phyloP scores from a whole-genome alignment of 1,140 invertebrate species.

The Rhagoletis zephyria region DNA sequence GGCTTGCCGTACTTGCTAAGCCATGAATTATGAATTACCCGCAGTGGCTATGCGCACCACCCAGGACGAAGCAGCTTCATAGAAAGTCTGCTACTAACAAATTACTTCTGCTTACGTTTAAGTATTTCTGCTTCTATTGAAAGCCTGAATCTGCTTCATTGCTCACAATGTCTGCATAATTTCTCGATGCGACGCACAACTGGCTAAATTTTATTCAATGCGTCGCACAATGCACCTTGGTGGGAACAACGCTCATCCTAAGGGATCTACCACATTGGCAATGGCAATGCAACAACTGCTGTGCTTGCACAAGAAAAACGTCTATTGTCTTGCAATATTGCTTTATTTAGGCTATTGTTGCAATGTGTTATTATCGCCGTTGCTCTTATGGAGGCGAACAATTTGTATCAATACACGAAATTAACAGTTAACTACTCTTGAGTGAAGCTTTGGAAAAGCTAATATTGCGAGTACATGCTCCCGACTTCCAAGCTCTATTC shows the following conservation, averaged over 20 bases:
- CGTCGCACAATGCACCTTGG: background rate
- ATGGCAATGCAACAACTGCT: background rate
- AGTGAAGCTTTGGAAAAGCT: background rate
- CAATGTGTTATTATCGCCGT: background rate
- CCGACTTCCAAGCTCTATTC: no score
- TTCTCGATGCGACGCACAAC: background rate
- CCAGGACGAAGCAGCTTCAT: no score
- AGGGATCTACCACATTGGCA: background rate
- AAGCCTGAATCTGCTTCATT: background rate
- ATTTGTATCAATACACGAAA: conserved; percentile 22
- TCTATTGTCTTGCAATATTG: background rate
- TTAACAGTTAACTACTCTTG: background rate
- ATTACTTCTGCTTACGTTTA: no score
- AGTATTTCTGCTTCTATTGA: background rate
- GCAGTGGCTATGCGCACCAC: background rate
- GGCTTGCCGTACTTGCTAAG: background rate
- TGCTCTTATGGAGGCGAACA: background rate
- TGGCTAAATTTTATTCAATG: background rate
- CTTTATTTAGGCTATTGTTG: background rate
- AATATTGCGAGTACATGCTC: background rate
- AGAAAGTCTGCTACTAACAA: no score
- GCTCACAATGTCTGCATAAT: background rate
- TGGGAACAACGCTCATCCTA: background rate
- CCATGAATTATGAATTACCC: conserved; percentile 15
- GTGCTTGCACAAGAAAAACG: background rate